A percentile compares a stretch with the other conserved stretches of the same genome.
These are phyloP conservation scores for Cyanoramphus novaezelandiae DNA, from an alignment of 2,113 vertebrate species.

Conservation along the genomic window DNA sequence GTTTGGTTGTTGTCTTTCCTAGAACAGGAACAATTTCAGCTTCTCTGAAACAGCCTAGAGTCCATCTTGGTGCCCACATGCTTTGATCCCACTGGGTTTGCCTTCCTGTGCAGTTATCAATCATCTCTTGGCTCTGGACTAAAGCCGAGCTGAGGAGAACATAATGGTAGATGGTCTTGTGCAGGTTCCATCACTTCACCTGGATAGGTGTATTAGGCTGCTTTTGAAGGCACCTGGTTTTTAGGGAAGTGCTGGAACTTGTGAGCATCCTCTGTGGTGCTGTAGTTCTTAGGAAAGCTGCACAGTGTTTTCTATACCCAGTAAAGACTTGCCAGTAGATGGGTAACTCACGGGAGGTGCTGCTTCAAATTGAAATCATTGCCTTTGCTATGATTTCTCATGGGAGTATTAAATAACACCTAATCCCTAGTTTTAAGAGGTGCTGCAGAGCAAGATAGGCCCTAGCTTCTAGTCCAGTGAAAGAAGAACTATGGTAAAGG, in stretches of 20 bases:
- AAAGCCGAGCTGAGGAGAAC: neutral
- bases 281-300: neutral
- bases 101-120: neutral
- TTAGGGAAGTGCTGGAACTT: neutral
- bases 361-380: neutral
- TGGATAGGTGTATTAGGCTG: neutral
- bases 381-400: neutral
- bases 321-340: neutral
- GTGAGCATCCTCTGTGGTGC: neutral
- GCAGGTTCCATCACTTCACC: neutral
- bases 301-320: neutral
- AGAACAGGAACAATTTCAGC: neutral
- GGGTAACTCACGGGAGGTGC: neutral
- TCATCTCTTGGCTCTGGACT: neutral
- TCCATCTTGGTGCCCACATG: rapidly evolving
- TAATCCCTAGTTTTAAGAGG: neutral
- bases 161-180: neutral
- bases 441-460: neutral
- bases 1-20: neutral
- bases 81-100: neutral
- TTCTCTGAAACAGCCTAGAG: neutral
- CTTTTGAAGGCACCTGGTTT: neutral
- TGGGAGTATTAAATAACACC: neutral
- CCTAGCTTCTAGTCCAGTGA: neutral
- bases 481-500: neutral